Evolutionary conservation across 2,113 vertebrate genomes (phyloP), one percentile per base, ranked within the genome.

Genomic region (Thamnophis sirtalis): DNA sequence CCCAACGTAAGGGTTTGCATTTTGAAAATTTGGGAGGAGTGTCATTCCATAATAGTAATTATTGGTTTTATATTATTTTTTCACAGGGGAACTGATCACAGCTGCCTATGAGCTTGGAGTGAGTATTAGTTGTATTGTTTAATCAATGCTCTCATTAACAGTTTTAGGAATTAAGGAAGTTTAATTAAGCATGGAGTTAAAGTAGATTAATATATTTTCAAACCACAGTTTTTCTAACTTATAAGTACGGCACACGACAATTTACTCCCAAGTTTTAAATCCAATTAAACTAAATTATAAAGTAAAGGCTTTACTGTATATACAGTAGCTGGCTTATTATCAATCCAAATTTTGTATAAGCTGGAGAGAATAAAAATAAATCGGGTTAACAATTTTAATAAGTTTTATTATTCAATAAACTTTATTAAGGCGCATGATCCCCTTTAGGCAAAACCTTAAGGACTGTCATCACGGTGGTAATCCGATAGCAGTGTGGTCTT

Each of bases 361-460:
- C 99, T 98, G 98, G 98, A 97, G 99, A 99, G 98, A 99, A 99
- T 99, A 98, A 99, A 80, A 99, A 98, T 99, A 99, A 99, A 99
- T 99, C 99, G 98, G 99, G 99, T 99, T 99, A 99, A 98, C 99
- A 98, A 98, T 99, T 99, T 98, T 99, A 99, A 99, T 99, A 99
- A 99, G 98, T 99, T 99, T 99, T 99, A 99, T 99, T 99, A 99
- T 99, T 99, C 99, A 99, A 99, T 99, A 99, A 99, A 99, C 98
- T 99, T 99, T 99, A 99, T 99, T 99, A 98, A 98, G 98, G 98
- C 97, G 98, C 97, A 97, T 99, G 99, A 99, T 99, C 99, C 98
- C 91, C 98, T 99, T 99, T 99, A 99, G 98, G 98, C 98, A 97
- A 99, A 98, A 98, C 98, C 98, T 98, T 98, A 98, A 89, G 97